phyloP scores from a whole-genome alignment of 2,888 invertebrate genomes.

The Brachynemurus nebulosus region DNA sequence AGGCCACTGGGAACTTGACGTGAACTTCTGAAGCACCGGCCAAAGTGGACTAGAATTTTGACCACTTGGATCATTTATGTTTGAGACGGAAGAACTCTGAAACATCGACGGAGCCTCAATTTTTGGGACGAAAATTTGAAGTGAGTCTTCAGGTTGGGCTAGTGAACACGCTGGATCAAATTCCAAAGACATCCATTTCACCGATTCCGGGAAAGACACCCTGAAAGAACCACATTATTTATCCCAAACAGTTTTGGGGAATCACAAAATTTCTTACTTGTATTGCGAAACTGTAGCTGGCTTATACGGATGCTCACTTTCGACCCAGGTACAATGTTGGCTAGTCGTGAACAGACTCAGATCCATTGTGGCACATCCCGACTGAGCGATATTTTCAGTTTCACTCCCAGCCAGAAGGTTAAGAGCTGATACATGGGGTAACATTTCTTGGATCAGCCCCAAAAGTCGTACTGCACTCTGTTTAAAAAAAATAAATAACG shows the following conservation, averaged over 20 bases:
- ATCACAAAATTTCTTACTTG: constrained; percentile 36
- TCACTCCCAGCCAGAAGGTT: constrained; percentile 44
- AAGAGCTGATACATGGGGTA: constrained; percentile 77
- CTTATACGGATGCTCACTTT: constrained; percentile 95
- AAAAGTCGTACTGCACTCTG: constrained; percentile 77
- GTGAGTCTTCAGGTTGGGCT: constrained; percentile 82
- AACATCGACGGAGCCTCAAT: constrained; percentile 17
- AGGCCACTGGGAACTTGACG: constrained; percentile 69
- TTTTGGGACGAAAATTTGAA: constrained; percentile 55
- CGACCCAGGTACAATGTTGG: constrained; percentile 80
- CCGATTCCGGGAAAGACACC: constrained; percentile 74
- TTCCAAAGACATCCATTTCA: constrained; percentile 86
- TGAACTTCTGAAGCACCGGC: constrained; percentile 52
- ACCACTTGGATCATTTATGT: constrained; percentile 25
- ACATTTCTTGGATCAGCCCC: constrained; percentile 70
- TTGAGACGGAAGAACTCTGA: constrained; percentile 17
- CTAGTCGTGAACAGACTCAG: constrained; percentile 47
- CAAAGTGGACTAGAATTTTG: constrained; percentile 35
- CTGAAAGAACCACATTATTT: constrained; percentile 29
- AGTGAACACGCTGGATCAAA: constrained; percentile 88
- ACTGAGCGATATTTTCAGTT: constrained; percentile 13
- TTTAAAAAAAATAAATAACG: constrained; percentile 22
- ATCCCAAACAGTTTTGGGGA: not conserved
- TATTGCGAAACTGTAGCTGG: constrained; percentile 74
- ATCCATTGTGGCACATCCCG: constrained; percentile 9